Evolutionary conservation across 2,113 vertebrate species (phyloP).

Genomic region (Zosterops pallidus): DNA sequence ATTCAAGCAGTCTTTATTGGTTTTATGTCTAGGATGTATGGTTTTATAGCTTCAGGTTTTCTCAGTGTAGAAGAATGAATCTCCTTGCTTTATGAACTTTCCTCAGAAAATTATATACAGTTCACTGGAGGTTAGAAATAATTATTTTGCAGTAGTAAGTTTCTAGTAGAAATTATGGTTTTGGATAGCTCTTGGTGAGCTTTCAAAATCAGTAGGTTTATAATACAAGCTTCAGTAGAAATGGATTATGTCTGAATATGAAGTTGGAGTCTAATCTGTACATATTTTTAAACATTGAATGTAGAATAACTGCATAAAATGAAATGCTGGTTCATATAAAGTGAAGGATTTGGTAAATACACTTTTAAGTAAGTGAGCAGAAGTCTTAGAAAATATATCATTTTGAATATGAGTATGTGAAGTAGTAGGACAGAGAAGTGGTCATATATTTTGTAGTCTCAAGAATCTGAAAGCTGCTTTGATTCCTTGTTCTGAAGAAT

Average conservation of each 20-base stretch:
- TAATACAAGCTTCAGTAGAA: background rate
- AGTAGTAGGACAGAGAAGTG: background rate
- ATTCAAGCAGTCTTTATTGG: background rate
- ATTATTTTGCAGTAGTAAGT: background rate
- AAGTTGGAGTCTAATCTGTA: background rate
- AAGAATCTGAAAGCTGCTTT: background rate
- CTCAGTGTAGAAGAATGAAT: background rate
- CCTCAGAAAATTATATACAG: background rate
- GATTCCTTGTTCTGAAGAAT: background rate
- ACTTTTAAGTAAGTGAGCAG: background rate
- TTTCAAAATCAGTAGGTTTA: background rate
- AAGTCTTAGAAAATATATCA: background rate
- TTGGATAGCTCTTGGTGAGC: background rate
- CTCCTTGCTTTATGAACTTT: conserved; percentile 1
- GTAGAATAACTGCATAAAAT: background rate
- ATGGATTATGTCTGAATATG: background rate
- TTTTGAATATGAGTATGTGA: background rate
- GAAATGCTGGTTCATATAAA: background rate
- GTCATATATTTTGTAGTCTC: background rate
- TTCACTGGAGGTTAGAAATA: conserved; percentile 7
- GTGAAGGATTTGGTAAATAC: background rate
- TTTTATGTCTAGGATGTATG: background rate
- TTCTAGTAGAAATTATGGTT: background rate
- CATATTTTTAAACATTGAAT: background rate
- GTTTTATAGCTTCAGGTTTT: conserved; percentile 34